These are phyloP conservation scores for Paracentrotus lividus DNA, from an alignment of 53 echinoderm and acorn worm species.

Conservation along the genomic window DNA sequence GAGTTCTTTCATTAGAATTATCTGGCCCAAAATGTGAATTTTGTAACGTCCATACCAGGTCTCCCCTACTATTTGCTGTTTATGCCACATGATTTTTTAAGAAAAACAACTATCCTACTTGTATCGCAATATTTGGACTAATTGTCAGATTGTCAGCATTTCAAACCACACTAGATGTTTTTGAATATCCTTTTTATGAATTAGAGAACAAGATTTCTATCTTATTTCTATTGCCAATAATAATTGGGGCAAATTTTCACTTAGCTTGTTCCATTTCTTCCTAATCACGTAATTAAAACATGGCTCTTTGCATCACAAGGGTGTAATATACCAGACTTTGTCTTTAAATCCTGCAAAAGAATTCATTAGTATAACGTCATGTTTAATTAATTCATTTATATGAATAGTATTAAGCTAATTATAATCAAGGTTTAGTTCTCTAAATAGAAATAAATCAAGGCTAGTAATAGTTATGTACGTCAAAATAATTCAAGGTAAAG, in stretches of 20 bases:
- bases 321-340: not conserved
- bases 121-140: too few relatives aligned
- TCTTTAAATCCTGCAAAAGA: not conserved
- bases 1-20: too few relatives aligned
- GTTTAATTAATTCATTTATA: not conserved
- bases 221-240: too few relatives aligned
- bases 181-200: too few relatives aligned
- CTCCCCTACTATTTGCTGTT: too few relatives aligned
- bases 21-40: too few relatives aligned
- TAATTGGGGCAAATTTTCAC: not conserved
- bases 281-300: conserved; percentile 18
- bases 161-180: too few relatives aligned
- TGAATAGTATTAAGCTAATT: not conserved
- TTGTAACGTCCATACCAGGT: too few relatives aligned
- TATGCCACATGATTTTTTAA: too few relatives aligned
- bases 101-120: too few relatives aligned
- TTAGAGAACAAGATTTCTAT: too few relatives aligned
- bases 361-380: not conserved
- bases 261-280: not conserved
- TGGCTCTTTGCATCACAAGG: not conserved
- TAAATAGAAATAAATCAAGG: not conserved
- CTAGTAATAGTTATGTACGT: not conserved
- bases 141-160: too few relatives aligned
- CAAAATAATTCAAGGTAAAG: conserved; percentile 1
- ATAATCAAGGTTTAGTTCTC: not conserved